Evolutionary conservation across 2,113 vertebrate genomes (phyloP).

Genomic region (Mastomys coucha): DNA sequence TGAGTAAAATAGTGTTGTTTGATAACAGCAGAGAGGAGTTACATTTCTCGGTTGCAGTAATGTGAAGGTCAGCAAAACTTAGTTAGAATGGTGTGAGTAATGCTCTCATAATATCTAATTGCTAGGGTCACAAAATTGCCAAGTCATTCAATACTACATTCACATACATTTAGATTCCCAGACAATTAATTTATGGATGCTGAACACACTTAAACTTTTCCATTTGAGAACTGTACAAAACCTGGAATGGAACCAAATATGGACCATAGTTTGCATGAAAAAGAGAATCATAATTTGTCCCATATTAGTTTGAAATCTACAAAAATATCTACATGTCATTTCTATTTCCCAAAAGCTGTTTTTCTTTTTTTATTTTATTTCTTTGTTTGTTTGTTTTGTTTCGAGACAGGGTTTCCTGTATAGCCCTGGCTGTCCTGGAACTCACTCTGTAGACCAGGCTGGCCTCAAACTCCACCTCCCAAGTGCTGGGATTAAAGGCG

Average conservation of each 20-base stretch:
- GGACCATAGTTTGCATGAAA: neutral
- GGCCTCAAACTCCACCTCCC: no score
- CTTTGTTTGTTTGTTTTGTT: no score
- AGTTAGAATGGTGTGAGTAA: neutral
- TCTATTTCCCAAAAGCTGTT: neutral
- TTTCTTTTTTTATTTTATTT: no score
- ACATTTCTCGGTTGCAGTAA: neutral
- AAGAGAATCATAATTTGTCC: neutral
- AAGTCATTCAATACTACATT: neutral
- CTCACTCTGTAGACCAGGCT: no score
- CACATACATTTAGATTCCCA: neutral
- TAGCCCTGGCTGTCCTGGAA: no score
- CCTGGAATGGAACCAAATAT: neutral
- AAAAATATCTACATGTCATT: neutral
- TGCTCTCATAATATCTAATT: neutral
- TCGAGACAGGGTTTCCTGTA: no score
- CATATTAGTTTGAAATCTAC: neutral
- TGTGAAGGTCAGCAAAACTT: neutral
- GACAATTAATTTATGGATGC: neutral
- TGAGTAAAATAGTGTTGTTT: neutral
- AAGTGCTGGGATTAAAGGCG: no score
- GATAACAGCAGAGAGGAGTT: neutral
- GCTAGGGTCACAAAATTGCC: neutral
- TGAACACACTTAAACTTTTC: conserved; percentile 11
- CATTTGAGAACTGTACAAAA: neutral